Evolutionary conservation across 2,113 vertebrate species (phyloP), one percentile per base, ranked within the genome.

Genomic region (Gambusia holbrooki): DNA sequence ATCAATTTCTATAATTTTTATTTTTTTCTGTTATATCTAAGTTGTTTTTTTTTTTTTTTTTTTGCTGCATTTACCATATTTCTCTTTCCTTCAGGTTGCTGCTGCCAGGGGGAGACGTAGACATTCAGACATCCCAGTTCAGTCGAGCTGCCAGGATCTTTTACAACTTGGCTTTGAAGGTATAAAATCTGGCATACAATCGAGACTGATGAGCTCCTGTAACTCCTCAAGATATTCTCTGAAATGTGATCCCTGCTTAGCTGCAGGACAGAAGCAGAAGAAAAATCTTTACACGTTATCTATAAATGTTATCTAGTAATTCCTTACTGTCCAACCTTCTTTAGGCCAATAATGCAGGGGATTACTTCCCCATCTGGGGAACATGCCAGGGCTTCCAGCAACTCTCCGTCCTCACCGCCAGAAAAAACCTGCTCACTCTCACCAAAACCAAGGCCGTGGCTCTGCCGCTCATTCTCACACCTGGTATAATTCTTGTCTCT

Each of bases 361-460:
- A 98, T 89, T 96, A 97, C 92, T 99, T 99, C 90, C 97, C 98
- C 0, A 77, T 98, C 11, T 99, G 97, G 98, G 98, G 97, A 37
- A 97, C 97, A 0, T 99, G 98, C 71, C 95, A 98, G 69, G 98
- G 98, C 81, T 94, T 98, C 0, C 95, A 99, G 87, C 94, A 96
- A 80, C 94, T 99, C 62, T 92, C 94, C 0, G 94, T 96, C 25
- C 87, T 99, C 79, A 94, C 96, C 14, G 96, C 96, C 84, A 94
- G 92, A 15, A 82, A 96, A 73, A 71, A 91, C 77, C 86, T 98
- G 40, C 91, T 99, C 61, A 94, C 94, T 3, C 37, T 51, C 40
- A 99, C 98, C 9, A 73, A 96, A 11, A 98, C 97, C 22, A 54
- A 87, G 37, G 92, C 90, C 0, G 80, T 94, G 69, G 79, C 94